These are phyloP conservation scores for Prunella fulvescens DNA, from an alignment of 2,113 vertebrate species.

Conservation along the genomic window DNA sequence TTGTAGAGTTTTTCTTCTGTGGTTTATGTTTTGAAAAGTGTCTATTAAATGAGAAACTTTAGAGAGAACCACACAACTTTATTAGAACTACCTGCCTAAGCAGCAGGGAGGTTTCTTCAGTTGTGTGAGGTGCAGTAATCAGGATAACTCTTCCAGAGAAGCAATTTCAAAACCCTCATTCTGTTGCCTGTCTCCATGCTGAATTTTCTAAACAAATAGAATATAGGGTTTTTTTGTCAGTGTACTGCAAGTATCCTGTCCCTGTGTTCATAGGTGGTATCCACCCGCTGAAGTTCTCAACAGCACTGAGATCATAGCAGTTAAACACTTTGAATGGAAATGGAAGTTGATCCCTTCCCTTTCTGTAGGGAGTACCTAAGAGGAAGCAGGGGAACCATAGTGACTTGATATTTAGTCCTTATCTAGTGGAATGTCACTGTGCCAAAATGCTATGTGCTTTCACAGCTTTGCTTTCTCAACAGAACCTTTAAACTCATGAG, in stretches of 20 bases:
- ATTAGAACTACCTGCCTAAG: not conserved
- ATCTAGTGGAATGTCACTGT: not conserved
- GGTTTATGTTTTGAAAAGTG: not conserved
- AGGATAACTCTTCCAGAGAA: not conserved
- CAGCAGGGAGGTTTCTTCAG: not conserved
- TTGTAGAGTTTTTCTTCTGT: not conserved
- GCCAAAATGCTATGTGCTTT: not conserved
- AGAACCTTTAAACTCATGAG: not conserved
- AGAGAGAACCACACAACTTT: not conserved
- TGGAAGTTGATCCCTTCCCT: not conserved
- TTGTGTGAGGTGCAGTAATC: not conserved
- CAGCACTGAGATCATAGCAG: not conserved
- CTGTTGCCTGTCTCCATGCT: not conserved
- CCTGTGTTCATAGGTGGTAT: not conserved
- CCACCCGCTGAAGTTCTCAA: rapidly evolving
- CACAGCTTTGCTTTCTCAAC: not conserved
- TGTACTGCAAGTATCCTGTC: not conserved
- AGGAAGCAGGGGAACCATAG: not conserved
- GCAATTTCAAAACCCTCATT: not conserved
- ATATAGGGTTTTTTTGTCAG: rapidly evolving
- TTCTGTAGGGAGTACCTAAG: not conserved
- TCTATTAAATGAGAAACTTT: not conserved
- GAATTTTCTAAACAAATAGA: not conserved
- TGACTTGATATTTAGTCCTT: not conserved
- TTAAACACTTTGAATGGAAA: not conserved